Percentiles rank a stretch among this genome's conserved stretches.
Conservation (phyloP, 37 sponge, comb jelly and placozoan genomes). For the Tethya wilhelma region DNA sequence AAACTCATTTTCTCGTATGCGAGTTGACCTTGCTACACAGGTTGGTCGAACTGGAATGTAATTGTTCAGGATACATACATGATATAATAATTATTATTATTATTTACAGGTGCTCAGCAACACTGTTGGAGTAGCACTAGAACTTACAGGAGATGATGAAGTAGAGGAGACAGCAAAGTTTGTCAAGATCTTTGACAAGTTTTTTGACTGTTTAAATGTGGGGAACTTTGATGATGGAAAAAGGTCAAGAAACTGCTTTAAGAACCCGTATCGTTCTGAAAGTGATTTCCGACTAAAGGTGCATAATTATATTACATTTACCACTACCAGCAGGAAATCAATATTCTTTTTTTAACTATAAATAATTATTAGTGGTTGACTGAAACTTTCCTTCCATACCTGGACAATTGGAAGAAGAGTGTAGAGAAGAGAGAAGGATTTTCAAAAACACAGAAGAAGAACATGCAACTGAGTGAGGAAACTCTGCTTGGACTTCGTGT, state of each 20-base stretch:
- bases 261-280: constrained; percentile 14
- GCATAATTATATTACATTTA: constrained; percentile 2
- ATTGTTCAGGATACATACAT: neutral
- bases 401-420: too few species aligned
- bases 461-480: too few species aligned
- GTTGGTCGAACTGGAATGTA: neutral
- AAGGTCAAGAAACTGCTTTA: neutral
- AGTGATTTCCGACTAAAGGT: constrained; percentile 24
- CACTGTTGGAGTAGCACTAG: constrained; percentile 6
- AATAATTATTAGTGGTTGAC: too few species aligned
- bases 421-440: too few species aligned
- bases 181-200: constrained; percentile 20
- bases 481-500: too few species aligned
- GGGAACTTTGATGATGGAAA: constrained; percentile 1
- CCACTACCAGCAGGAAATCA: neutral
- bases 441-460: too few species aligned
- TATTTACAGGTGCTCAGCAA: constrained; percentile 8
- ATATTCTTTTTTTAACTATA: constrained; percentile 22
- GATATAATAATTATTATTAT: neutral
- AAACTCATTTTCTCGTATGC: neutral
- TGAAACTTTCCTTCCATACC: too few species aligned
- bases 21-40: constrained; percentile 2
- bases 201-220: constrained; percentile 32
- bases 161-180: constrained; percentile 15
- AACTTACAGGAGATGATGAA: neutral